Base-by-base conservation (phyloP, 1,140 invertebrate species). In the Delia radicum region DNA sequence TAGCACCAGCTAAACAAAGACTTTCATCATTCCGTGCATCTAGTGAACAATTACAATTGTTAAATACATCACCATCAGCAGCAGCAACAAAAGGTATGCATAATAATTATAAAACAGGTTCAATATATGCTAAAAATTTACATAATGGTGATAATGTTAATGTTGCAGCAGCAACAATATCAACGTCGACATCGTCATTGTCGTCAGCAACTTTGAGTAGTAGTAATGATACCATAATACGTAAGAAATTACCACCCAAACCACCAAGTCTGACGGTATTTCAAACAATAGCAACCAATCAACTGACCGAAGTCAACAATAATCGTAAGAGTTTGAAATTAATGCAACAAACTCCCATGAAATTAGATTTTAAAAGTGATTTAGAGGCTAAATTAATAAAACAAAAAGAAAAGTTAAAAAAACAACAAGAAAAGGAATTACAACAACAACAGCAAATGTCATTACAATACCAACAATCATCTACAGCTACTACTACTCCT, bases 1-100 rank as follows among this genome's bases (percentile, higher is more conserved):
- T 85, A 73, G 81, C 83, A 80, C 83, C 83, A 46, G 83, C 83
- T 73, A 85, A 85, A 80, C 83, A 85, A 76, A 83, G 83, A 77
- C 81, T 85, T 76, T 85, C 83, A 37, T 85, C 83, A 74, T 85
- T 85, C 76, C 83, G 83, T 37, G 81, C 83, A 37, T 80, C 81
- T 76, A 85, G 83, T 73, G 83, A 85, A 75, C 83, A 85, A 77
- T 55, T 85, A 73, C 83, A 85, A 79, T 74, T 85, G 77, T 77
- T 83, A 24, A 82, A 82, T 81, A 82, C 79, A 69, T 77, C 80
- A 78, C 72, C 81, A 78, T 46, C 79, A 37, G 46, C 42, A 18
- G 42, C 46, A 55, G 46, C 74, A 78, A 76, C 72, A 78, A 55
- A 73, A 71, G 78, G 71, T 73, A 73, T 61, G 71, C 4, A 73